Evolutionary conservation across 2,797 vertebrate species (phyloP).

Genomic region (Chrosomus eos): DNA sequence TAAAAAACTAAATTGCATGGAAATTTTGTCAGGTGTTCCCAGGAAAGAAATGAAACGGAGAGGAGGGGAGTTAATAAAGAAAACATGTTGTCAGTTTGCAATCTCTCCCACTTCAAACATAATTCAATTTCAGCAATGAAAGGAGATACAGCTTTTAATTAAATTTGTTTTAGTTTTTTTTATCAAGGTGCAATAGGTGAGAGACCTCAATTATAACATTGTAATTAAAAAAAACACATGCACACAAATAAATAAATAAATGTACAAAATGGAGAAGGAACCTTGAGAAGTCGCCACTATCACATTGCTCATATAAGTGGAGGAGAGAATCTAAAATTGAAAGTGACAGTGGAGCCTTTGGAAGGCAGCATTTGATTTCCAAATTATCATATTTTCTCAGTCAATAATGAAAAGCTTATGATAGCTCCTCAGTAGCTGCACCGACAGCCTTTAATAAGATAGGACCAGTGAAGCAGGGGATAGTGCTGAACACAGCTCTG

Average conservation of each 20-base stretch:
- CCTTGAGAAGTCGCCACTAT: slow-evolving; percentile 74
- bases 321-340: slow-evolving; percentile 78
- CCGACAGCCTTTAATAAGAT: slow-evolving; percentile 84
- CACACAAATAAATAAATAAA: slow-evolving; percentile 63
- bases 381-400: slow-evolving; percentile 86
- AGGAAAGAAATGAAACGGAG: slow-evolving; percentile 62
- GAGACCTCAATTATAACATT: slow-evolving; percentile 82
- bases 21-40: slow-evolving; percentile 65
- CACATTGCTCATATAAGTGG: slow-evolving; percentile 76
- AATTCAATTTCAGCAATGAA: slow-evolving; percentile 79
- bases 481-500: slow-evolving; percentile 35
- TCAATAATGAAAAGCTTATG: slow-evolving; percentile 86
- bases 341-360: slow-evolving; percentile 79
- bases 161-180: slow-evolving; percentile 78
- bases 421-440: slow-evolving; percentile 77
- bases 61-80: slow-evolving; percentile 73
- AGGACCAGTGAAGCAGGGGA: slow-evolving; percentile 77
- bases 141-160: slow-evolving; percentile 82
- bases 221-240: slow-evolving; percentile 81
- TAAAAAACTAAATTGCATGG: slow-evolving; percentile 58
- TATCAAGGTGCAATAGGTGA: slow-evolving; percentile 77
- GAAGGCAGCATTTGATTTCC: slow-evolving; percentile 81
- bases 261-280: slow-evolving; percentile 55
- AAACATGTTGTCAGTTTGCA: slow-evolving; percentile 76
- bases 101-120: slow-evolving; percentile 79